Evolutionary conservation across 37 sponge, comb jelly and placozoan species (phyloP).

Genomic region (Eunapius fragilis): DNA sequence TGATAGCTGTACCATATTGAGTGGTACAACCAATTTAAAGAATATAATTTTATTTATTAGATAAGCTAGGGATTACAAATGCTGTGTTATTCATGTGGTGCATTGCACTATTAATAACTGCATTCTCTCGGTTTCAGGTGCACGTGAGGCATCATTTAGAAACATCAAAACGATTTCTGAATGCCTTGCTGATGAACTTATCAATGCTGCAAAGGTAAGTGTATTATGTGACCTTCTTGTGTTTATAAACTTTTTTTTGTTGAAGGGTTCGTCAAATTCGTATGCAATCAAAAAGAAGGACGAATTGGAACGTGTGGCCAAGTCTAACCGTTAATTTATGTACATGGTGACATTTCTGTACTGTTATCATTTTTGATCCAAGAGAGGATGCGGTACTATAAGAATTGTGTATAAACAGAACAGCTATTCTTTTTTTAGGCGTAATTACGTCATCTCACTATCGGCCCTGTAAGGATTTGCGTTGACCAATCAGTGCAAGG

Average conservation of each 20-base stretch:
- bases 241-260: neutral
- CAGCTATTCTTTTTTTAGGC: too few relatives aligned
- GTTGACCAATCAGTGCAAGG: too few relatives aligned
- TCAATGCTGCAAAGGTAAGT: slow-evolving; percentile 96
- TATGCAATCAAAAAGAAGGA: slow-evolving; percentile 99
- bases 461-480: too few relatives aligned
- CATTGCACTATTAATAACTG: too few relatives aligned
- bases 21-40: too few relatives aligned
- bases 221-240: neutral
- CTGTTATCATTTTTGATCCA: neutral
- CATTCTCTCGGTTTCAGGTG: slow-evolving; percentile 79
- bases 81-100: too few relatives aligned
- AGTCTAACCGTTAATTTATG: slow-evolving; percentile 94
- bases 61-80: too few relatives aligned
- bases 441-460: too few relatives aligned
- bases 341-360: neutral
- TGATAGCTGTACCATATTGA: too few relatives aligned
- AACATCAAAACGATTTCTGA: slow-evolving; percentile 99
- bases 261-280: slow-evolving; percentile 96
- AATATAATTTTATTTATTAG: too few relatives aligned
- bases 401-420: too few relatives aligned
- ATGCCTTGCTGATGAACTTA: slow-evolving; percentile 98
- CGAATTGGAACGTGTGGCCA: slow-evolving; percentile 98
- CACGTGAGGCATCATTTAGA: slow-evolving; percentile 96
- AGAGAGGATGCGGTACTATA: neutral